Base-by-base conservation (phyloP, 2,797 vertebrate genomes). In the Chaunax sp. region DNA sequence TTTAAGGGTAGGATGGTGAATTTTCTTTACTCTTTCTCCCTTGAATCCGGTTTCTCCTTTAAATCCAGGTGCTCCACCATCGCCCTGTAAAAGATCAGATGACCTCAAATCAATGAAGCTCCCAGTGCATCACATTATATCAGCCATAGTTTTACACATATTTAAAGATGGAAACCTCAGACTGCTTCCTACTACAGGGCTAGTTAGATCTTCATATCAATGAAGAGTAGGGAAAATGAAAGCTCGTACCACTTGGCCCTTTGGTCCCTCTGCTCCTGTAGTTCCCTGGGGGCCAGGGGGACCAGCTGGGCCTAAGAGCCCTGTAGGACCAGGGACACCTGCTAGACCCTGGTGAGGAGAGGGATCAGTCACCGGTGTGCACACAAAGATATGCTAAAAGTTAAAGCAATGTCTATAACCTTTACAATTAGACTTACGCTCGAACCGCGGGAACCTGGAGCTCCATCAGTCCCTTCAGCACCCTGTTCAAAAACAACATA, bases 1-100 rank as follows among this genome's bases (percentile, higher is more conserved):
- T 30, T 28, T 59, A 6, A n/a, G 2, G 3, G 8, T 40, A 15
- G 4, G 9, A 25, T 33, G 11, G 1, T 23, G 19, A 14, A 22
- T 3, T 8, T 10, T 16, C 28, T 15, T 19, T 87, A 99, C 98
- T 56, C 92, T 84, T 65, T 98, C 97, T 78, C 98, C 98, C 92
- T 99, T 99, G 61, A 87, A 66, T 84, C 98, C 98, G 44, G 87
- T 87, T 65, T 98, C 98, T 93, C 98, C 98, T 91, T 97, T 99
- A 70, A 95, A 81, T 83, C 98, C 98, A 82, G 91, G 61, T 0
- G 92, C 45, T 16, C 98, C 98, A 23, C 80, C 86, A 1, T 98
- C 97, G 60, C 98, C 98, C 98, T 99, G 83, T 16, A n/a, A 63
- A 71, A 61, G 20, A 60, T 45, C 11, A 63, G 22, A 53, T 0